phyloP scores from a whole-genome alignment of 2,888 invertebrate species.

The Tiliacea citrago region DNA sequence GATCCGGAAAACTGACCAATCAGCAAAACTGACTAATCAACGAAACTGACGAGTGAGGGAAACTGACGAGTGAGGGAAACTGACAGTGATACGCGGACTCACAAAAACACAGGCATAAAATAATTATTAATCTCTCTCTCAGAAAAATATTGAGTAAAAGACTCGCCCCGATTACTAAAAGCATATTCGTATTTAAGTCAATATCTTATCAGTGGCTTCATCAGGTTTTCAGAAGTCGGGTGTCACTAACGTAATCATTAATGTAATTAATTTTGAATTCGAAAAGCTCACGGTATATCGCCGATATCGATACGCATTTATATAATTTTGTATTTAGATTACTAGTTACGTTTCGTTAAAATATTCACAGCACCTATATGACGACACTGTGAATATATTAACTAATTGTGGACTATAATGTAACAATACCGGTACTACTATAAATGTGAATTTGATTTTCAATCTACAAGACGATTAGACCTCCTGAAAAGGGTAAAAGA shows the following conservation, averaged over 20 bases:
- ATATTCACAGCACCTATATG: too few species aligned
- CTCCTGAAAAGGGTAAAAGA: slow-evolving; percentile 17
- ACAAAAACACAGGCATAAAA: slow-evolving; percentile 2
- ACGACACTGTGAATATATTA: too few species aligned
- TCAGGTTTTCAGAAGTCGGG: background rate
- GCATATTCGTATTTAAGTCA: background rate
- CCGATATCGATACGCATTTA: background rate
- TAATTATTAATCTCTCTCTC: background rate
- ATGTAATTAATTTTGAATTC: background rate
- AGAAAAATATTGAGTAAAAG: background rate
- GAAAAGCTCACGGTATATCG: background rate
- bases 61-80: too few species aligned
- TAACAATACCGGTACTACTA: slow-evolving; percentile 4
- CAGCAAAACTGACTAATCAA: too few species aligned
- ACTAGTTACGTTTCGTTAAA: background rate
- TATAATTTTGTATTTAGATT: background rate
- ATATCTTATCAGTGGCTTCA: background rate
- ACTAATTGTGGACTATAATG: too few species aligned
- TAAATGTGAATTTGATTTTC: background rate
- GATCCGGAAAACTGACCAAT: too few species aligned
- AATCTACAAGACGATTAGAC: slow-evolving; percentile 8
- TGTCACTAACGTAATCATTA: background rate
- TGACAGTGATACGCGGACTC: too few species aligned
- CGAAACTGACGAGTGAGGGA: too few species aligned
- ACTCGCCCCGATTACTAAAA: background rate